Evolutionary conservation across 2,113 vertebrate genomes (phyloP).

Genomic region (Burhinus oedicnemus): DNA sequence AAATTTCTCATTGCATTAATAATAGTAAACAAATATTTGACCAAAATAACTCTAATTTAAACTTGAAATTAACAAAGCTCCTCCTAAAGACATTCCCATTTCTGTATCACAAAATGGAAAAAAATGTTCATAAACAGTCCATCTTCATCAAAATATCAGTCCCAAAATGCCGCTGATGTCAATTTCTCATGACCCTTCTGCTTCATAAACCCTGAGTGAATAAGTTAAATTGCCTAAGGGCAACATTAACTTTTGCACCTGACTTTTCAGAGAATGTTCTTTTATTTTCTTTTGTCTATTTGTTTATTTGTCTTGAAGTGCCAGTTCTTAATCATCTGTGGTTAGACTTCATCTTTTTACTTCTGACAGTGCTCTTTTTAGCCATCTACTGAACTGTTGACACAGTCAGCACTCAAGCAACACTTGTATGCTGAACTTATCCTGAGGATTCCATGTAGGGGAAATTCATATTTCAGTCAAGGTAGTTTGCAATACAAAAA

Average conservation of each 20-base stretch:
- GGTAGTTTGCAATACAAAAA: neutral
- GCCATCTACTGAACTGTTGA: neutral
- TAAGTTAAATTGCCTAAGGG: neutral
- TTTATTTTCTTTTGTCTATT: neutral
- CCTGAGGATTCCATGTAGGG: neutral
- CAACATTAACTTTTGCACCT: neutral
- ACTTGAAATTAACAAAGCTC: neutral
- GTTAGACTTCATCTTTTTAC: neutral
- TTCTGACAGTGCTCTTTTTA: neutral
- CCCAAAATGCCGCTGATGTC: neutral
- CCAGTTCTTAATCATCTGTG: neutral
- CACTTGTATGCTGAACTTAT: neutral
- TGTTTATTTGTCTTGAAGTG: neutral
- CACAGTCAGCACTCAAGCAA: neutral
- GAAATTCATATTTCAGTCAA: neutral
- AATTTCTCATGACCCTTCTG: neutral
- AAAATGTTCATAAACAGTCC: neutral
- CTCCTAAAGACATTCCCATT: neutral
- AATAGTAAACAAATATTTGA: neutral
- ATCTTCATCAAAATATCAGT: neutral
- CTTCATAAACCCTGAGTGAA: neutral
- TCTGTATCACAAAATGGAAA: neutral
- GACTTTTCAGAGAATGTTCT: neutral
- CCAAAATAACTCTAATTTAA: neutral
- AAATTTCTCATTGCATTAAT: neutral